Evolutionary conservation across 2,113 vertebrate species (phyloP).

Genomic region (human (Homo sapiens)): DNA sequence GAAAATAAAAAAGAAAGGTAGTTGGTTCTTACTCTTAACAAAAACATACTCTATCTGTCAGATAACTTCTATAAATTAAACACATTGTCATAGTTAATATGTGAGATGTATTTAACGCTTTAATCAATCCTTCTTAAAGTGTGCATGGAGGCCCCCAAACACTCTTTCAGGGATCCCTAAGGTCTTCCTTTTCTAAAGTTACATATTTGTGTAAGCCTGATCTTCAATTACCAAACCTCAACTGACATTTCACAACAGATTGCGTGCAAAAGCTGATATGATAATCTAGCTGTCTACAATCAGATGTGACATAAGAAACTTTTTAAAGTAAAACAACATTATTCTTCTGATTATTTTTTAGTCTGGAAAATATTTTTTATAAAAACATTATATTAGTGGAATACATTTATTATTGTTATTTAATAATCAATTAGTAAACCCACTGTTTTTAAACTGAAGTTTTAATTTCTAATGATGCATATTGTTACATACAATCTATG

Average conservation of each 20-base stretch:
- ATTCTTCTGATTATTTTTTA: neutral
- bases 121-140: neutral
- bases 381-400: neutral
- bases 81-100: neutral
- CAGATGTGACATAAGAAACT: neutral
- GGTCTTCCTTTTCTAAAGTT: neutral
- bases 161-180: neutral
- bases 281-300: neutral
- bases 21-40: neutral
- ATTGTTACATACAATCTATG: neutral
- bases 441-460: neutral
- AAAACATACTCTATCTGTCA: neutral
- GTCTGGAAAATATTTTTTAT: neutral
- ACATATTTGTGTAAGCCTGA: neutral
- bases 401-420: neutral
- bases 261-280: neutral
- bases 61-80: constrained; percentile 5
- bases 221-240: neutral
- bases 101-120: neutral
- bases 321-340: neutral
- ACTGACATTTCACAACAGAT: neutral
- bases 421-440: neutral
- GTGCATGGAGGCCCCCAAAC: neutral
- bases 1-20: neutral
- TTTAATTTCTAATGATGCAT: neutral